A percentile compares a stretch with the other conserved stretches of the same genome.
phyloP scores from a whole-genome alignment of 2,113 vertebrate species.

The Atherinomorus stipes region DNA sequence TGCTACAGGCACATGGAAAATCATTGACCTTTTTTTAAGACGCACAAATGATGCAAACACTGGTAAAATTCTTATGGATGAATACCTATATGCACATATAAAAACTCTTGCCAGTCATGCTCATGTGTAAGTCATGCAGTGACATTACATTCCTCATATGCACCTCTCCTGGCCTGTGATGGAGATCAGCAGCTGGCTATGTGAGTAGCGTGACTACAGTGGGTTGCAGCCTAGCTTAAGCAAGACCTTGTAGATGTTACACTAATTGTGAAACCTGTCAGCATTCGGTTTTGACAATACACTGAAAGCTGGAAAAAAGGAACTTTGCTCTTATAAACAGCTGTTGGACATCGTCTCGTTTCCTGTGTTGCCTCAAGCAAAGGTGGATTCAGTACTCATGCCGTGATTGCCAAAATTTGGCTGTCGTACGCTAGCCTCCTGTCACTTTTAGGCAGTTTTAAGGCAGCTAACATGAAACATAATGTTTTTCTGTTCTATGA shows the following conservation, averaged over 20 bases:
- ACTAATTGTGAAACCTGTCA: slow-evolving; percentile 74
- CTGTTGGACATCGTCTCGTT: slow-evolving; percentile 47
- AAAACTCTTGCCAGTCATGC: slow-evolving; percentile 23
- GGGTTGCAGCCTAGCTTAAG: slow-evolving; percentile 67
- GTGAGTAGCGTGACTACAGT: slow-evolving; percentile 69
- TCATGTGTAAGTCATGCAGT: slow-evolving; percentile 20
- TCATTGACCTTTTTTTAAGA: not conserved
- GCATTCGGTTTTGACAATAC: slow-evolving; percentile 58
- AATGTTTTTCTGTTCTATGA: slow-evolving; percentile 21
- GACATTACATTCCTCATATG: slow-evolving; percentile 50
- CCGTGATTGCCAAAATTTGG: slow-evolving; percentile 43
- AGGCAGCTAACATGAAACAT: slow-evolving; percentile 55
- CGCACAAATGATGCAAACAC: slow-evolving; percentile 25
- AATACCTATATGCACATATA: slow-evolving; percentile 7
- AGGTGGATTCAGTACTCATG: slow-evolving; percentile 46
- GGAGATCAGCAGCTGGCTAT: slow-evolving; percentile 71
- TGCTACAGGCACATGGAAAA: slow-evolving; percentile 11
- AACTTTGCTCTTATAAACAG: slow-evolving; percentile 60
- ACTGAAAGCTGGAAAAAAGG: slow-evolving; percentile 50
- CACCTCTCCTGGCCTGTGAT: slow-evolving; percentile 62
- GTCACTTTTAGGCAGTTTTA: slow-evolving; percentile 57
- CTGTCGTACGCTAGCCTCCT: slow-evolving; percentile 28
- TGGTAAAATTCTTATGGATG: not conserved
- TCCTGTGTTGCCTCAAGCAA: slow-evolving; percentile 55
- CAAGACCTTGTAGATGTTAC: slow-evolving; percentile 72